Percentiles rank a stretch among this genome's conserved stretches.
Evolutionary conservation across 1,140 invertebrate genomes (phyloP).

Genomic region (Acromyrmex echinatior): DNA sequence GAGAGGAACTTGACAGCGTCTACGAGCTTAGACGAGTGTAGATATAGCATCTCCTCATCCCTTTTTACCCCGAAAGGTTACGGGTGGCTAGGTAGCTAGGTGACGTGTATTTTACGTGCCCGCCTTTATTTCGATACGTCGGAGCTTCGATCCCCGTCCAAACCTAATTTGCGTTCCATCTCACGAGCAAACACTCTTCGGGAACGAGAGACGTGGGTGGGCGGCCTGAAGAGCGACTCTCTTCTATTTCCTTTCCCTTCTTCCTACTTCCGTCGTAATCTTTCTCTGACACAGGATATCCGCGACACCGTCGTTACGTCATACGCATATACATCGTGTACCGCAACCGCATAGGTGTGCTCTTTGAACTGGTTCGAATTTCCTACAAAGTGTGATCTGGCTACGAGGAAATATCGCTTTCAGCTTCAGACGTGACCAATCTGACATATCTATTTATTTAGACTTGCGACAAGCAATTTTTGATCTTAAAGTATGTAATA

Average conservation of each 20-base stretch:
- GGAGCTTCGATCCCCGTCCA: constrained; percentile 82
- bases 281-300: constrained; percentile 38
- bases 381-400: constrained; percentile 38
- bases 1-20: constrained; percentile 56
- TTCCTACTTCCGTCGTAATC: constrained; percentile 48
- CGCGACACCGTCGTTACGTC: constrained; percentile 21
- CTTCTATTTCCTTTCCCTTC: constrained; percentile 27
- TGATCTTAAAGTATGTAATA: background rate
- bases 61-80: constrained; percentile 61
- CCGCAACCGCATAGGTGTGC: constrained; percentile 43
- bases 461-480: background rate
- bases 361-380: constrained; percentile 71
- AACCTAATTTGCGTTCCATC: constrained; percentile 86
- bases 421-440: constrained; percentile 2
- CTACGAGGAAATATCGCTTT: constrained; percentile 6
- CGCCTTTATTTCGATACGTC: constrained; percentile 85
- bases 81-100: constrained; percentile 58
- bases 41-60: constrained; percentile 38
- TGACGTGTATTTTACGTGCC: constrained; percentile 82
- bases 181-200: constrained; percentile 83
- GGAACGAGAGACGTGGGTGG: constrained; percentile 47
- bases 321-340: constrained; percentile 34
- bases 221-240: constrained; percentile 48
- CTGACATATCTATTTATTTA: background rate
- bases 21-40: constrained; percentile 32